phyloP scores from a whole-genome alignment of 2,113 vertebrate species.

The Elaphurus davidianus region DNA sequence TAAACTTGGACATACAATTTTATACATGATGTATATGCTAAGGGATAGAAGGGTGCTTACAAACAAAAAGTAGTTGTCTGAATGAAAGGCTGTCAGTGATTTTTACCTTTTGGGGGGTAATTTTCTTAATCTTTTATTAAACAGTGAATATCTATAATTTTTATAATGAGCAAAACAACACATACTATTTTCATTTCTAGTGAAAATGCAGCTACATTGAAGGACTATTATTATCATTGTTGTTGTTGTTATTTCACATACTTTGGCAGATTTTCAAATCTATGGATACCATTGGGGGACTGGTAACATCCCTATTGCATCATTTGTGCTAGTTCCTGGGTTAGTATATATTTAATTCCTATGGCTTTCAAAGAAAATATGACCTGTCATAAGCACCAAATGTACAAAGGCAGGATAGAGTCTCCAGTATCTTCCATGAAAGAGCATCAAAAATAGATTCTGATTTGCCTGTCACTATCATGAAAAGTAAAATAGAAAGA shows the following conservation, averaged over 20 bases:
- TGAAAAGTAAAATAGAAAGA: conserved; percentile 70
- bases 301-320: conserved; percentile 53
- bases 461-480: conserved; percentile 72
- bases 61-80: conserved; percentile 17
- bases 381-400: conserved; percentile 63
- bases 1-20: neutral
- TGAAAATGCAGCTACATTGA: neutral
- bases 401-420: conserved; percentile 54
- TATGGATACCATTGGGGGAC: neutral
- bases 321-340: conserved; percentile 36
- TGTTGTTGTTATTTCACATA: neutral
- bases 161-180: neutral
- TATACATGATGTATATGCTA: neutral
- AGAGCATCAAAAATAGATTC: conserved; percentile 69
- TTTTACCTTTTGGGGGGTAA: neutral
- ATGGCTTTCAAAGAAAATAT: conserved; percentile 61
- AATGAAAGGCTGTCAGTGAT: neutral
- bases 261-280: conserved; percentile 20
- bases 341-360: conserved; percentile 37
- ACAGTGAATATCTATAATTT: neutral
- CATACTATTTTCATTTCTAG: conserved; percentile 6
- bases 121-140: conserved; percentile 6
- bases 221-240: neutral
- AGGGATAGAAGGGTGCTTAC: neutral
- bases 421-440: conserved; percentile 57